A percentile compares a stretch with the other conserved stretches of the same genome.
Conservation (phyloP, 2,888 invertebrate genomes). For the Nebria salina region DNA sequence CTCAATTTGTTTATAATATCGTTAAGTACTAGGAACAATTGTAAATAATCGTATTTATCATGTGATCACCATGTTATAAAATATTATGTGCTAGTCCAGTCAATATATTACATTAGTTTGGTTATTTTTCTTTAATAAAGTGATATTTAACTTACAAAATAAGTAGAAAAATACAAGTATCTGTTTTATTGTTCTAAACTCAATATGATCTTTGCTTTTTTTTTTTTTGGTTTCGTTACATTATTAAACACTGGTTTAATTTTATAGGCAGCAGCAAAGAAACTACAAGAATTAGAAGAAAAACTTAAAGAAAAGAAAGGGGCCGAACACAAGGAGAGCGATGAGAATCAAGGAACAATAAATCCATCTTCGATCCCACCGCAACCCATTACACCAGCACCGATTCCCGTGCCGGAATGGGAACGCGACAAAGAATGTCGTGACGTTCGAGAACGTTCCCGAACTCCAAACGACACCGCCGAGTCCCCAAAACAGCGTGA, state of each 20-base stretch:
- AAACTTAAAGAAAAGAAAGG: conserved; percentile 70
- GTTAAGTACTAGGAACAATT: too few species aligned
- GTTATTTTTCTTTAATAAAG: too few species aligned
- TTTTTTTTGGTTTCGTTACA: too few species aligned
- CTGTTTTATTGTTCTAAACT: too few species aligned
- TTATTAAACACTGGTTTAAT: neutral
- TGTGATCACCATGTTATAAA: too few species aligned
- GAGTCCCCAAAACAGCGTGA: conserved; percentile 44
- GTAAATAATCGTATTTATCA: too few species aligned
- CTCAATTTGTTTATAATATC: too few species aligned
- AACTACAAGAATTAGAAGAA: conserved; percentile 75
- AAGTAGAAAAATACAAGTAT: too few species aligned
- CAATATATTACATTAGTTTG: too few species aligned
- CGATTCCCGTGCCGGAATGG: conserved; percentile 67
- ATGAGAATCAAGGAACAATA: conserved; percentile 62
- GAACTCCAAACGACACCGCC: conserved; percentile 52
- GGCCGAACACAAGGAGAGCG: conserved; percentile 61
- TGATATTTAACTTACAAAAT: too few species aligned
- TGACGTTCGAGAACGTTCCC: conserved; percentile 55
- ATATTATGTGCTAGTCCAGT: too few species aligned
- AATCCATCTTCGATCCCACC: conserved; percentile 60
- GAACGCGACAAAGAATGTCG: conserved; percentile 63
- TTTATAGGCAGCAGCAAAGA: conserved; percentile 68
- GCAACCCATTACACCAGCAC: conserved; percentile 61
- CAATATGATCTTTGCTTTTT: too few species aligned